A percentile compares a stretch with the other conserved stretches of the same genome.
Conservation (phyloP, 2,797 vertebrate species). For the Percopsis omiscomaycus region DNA sequence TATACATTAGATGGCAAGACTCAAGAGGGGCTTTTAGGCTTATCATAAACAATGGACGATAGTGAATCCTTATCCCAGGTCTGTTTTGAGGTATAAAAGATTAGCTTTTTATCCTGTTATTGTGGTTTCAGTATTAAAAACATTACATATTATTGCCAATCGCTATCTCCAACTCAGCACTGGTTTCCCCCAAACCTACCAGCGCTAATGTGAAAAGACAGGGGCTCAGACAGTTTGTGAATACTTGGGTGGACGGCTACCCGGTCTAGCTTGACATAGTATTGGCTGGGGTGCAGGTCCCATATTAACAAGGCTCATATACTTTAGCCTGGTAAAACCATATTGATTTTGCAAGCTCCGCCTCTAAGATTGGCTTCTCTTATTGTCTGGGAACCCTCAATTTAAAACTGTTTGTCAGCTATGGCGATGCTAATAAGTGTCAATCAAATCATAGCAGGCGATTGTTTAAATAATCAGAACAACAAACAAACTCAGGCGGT, state of each 20-base stretch:
- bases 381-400: too few relatives aligned
- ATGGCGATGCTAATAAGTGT: too few relatives aligned
- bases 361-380: too few relatives aligned
- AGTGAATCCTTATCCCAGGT: too few relatives aligned
- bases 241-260: slow-evolving; percentile 35
- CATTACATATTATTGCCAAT: slow-evolving; percentile 22
- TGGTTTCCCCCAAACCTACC: slow-evolving; percentile 29
- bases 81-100: too few relatives aligned
- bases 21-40: too few relatives aligned
- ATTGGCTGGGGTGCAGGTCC: slow-evolving; percentile 40
- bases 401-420: too few relatives aligned
- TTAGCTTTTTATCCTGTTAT: too few relatives aligned
- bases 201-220: slow-evolving; percentile 37
- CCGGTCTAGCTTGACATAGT: slow-evolving; percentile 32
- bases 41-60: too few relatives aligned
- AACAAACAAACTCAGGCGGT: too few relatives aligned
- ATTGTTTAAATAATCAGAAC: too few relatives aligned
- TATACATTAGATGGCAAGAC: slow-evolving; percentile 1
- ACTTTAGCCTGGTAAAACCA: background rate
- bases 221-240: slow-evolving; percentile 23
- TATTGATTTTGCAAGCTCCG: background rate
- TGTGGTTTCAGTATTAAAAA: background rate
- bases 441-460: too few relatives aligned
- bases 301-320: slow-evolving; percentile 19
- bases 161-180: slow-evolving; percentile 6